These are phyloP conservation scores for Dicrostonyx torquatus DNA, from an alignment of 2,797 vertebrate genomes.

Conservation along the genomic window DNA sequence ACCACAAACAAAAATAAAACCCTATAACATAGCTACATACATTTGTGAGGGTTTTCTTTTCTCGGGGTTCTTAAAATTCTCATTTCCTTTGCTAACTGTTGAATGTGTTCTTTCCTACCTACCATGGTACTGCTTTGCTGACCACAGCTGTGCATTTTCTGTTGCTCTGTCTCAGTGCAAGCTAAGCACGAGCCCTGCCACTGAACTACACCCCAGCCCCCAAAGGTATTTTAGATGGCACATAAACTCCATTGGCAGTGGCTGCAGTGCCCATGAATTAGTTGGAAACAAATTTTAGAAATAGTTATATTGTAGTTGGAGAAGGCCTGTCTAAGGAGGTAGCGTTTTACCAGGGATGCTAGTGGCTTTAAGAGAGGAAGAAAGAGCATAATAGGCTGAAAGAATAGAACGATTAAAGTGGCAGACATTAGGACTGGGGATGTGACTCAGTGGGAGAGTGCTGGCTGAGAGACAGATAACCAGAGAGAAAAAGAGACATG, in stretches of 20 bases:
- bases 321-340: background rate
- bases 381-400: slow-evolving; percentile 2
- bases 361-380: background rate
- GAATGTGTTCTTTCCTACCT: background rate
- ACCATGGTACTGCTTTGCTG: background rate
- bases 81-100: background rate
- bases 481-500: background rate
- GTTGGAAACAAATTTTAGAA: background rate
- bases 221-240: slow-evolving; percentile 39
- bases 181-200: background rate
- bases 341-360: background rate
- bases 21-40: background rate
- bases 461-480: background rate
- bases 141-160: background rate
- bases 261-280: background rate
- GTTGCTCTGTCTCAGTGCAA: background rate
- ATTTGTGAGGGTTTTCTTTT: slow-evolving; percentile 36
- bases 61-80: background rate
- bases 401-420: slow-evolving; percentile 1
- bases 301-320: background rate
- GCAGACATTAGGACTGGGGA: background rate
- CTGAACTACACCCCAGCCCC: background rate
- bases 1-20: background rate
- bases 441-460: background rate
- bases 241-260: background rate